Conservation (phyloP, 2,888 invertebrate species). For the Drosophila rubida region DNA sequence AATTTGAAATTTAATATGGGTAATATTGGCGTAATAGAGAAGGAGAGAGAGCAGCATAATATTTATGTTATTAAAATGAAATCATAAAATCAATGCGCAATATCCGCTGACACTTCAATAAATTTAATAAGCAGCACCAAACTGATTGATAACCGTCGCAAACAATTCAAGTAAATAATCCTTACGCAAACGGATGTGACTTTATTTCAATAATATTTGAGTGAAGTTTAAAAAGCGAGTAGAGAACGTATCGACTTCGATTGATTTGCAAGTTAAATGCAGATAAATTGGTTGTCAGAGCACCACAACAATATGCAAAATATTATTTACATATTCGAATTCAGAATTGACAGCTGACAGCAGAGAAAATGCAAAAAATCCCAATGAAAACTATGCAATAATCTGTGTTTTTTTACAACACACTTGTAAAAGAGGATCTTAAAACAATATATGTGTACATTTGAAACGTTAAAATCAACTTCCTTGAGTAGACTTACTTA, state of each 20-base stretch:
- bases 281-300: too few species aligned
- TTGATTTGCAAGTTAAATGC: too few species aligned
- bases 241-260: too few species aligned
- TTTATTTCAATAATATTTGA: not conserved
- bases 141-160: constrained; percentile 5
- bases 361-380: too few species aligned
- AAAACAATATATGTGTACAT: too few species aligned
- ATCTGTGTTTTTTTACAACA: too few species aligned
- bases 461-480: too few species aligned
- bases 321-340: not conserved
- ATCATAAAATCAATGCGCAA: constrained; percentile 57
- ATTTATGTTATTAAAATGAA: constrained; percentile 54
- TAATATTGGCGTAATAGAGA: constrained; percentile 5
- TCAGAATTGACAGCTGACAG: not conserved
- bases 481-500: too few species aligned
- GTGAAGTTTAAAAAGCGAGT: not conserved
- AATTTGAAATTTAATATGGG: constrained; percentile 58
- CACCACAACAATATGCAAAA: not conserved
- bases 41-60: constrained; percentile 19
- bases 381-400: too few species aligned
- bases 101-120: constrained; percentile 54
- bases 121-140: constrained; percentile 35
- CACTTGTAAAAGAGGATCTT: too few species aligned
- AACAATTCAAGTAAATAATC: not conserved
- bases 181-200: not conserved